These are phyloP conservation scores for Leucophenga montana DNA, from an alignment of 2,888 invertebrate genomes.

Conservation along the genomic window DNA sequence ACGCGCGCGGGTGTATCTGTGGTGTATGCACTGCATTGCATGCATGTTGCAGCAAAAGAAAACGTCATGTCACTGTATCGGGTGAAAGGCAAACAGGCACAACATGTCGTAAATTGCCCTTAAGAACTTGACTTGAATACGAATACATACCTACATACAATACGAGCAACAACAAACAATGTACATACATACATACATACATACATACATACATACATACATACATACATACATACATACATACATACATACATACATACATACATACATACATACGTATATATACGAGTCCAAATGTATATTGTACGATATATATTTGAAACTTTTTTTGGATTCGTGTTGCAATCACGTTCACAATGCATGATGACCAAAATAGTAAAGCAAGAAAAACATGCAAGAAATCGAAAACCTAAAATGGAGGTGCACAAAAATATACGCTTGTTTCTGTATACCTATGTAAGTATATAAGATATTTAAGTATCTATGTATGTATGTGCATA, in stretches of 20 bases:
- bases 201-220: conserved; percentile 15
- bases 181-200: conserved; percentile 2
- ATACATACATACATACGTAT: conserved; percentile 15
- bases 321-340: neutral
- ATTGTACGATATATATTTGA: neutral
- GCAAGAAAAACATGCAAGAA: conserved; percentile 2
- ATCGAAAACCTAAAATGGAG: neutral
- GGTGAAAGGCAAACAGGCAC: neutral
- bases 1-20: too few species aligned
- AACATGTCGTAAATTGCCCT: too few species aligned
- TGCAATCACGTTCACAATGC: neutral
- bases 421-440: neutral
- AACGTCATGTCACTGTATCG: neutral
- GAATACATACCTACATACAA: conserved; percentile 12
- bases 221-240: too few species aligned
- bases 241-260: neutral
- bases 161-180: neutral
- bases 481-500: conserved; percentile 17
- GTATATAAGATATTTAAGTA: conserved; percentile 14
- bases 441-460: conserved; percentile 2
- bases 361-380: neutral
- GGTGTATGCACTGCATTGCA: neutral
- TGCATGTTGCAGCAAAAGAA: neutral
- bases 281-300: neutral
- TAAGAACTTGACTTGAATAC: neutral